Evolutionary conservation across 2,113 vertebrate genomes (phyloP).

Genomic region (Fukomys damarensis): DNA sequence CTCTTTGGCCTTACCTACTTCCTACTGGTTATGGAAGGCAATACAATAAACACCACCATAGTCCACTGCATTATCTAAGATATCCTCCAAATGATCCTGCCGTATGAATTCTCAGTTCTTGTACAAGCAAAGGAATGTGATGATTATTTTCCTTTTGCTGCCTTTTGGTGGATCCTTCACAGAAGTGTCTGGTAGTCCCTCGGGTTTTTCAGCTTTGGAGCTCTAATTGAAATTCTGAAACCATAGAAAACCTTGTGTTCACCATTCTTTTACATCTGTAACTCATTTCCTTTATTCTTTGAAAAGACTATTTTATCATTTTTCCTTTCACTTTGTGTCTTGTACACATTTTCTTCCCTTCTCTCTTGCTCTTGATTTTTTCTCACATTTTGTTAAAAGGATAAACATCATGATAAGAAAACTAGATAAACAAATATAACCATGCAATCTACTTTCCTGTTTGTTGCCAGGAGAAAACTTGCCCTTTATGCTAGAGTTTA

Average conservation of each 20-base stretch:
- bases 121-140: background rate
- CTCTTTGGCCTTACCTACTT: background rate
- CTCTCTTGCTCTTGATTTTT: conserved; percentile 22
- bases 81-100: background rate
- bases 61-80: background rate
- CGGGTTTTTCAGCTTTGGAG: background rate
- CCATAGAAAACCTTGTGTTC: background rate
- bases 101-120: background rate
- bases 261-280: background rate
- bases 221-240: conserved; percentile 24
- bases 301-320: background rate
- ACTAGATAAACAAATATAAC: background rate
- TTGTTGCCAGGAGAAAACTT: background rate
- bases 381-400: conserved; percentile 28
- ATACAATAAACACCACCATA: background rate
- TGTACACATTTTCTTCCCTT: background rate
- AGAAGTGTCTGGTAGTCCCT: background rate
- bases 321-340: background rate
- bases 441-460: background rate
- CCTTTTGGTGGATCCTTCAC: background rate
- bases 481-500: conserved; percentile 17
- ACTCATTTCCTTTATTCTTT: background rate
- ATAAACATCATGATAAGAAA: conserved; percentile 45
- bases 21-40: background rate
- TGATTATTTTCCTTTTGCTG: background rate